A percentile compares a stretch with the other conserved stretches of the same genome.
phyloP scores from a whole-genome alignment of 2,888 invertebrate species.

The Rapana venosa region DNA sequence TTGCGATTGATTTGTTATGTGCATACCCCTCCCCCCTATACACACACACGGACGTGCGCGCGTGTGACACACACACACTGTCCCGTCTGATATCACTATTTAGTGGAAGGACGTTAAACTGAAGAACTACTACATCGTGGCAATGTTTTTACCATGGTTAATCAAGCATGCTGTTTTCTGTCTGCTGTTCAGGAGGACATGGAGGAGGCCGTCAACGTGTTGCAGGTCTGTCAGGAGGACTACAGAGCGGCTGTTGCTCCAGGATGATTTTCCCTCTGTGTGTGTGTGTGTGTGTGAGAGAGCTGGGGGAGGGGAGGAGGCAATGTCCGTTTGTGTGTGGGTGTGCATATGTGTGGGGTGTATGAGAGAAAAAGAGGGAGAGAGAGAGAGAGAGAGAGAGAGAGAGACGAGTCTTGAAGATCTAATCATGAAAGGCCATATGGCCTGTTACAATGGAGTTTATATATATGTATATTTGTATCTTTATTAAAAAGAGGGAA shows the following conservation, averaged over 20 bases:
- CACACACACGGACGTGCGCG: too few species aligned
- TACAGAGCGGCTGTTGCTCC: slow-evolving; percentile 12
- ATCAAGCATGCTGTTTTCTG: neutral
- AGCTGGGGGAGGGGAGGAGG: slow-evolving; percentile 3
- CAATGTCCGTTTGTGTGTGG: slow-evolving; percentile 30
- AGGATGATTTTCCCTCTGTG: slow-evolving; percentile 25
- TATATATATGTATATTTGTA: too few species aligned
- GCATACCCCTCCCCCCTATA: too few species aligned
- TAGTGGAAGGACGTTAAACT: too few species aligned
- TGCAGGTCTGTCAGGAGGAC: slow-evolving; percentile 24
- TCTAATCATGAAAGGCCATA: too few species aligned
- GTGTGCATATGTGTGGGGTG: slow-evolving; percentile 33
- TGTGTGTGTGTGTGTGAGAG: slow-evolving; percentile 35
- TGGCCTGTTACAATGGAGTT: too few species aligned
- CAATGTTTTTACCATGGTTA: too few species aligned
- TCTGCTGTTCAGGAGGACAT: slow-evolving; percentile 30
- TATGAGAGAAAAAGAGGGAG: neutral
- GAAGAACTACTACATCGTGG: too few species aligned
- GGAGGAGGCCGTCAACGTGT: slow-evolving; percentile 28
- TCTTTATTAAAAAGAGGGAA: too few species aligned
- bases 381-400: neutral
- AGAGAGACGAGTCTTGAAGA: neutral
- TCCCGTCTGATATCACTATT: too few species aligned
- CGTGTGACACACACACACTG: too few species aligned
- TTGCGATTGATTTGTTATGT: too few species aligned